Base-by-base conservation (phyloP, 2,797 vertebrate genomes). In the Danio aesculapii region DNA sequence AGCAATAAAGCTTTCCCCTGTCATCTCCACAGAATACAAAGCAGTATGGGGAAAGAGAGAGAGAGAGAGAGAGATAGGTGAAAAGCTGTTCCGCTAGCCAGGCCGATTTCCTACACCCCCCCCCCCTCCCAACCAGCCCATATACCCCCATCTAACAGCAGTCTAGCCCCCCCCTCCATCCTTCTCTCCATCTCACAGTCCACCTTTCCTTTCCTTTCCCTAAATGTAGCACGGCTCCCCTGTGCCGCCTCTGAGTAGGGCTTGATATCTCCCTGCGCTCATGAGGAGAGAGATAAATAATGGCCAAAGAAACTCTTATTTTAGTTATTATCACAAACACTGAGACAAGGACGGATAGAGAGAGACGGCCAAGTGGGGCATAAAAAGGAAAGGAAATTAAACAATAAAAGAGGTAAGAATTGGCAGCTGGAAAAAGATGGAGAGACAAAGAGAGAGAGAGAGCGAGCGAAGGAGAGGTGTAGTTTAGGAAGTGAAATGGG, bases 1-100 rank as follows among this genome's bases (percentile, higher is more conserved):
- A 96, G 95, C 96, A 96, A 96, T 97, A 97, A 97, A 97, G 95
- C 95, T 96, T 97, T 96, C 95, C 95, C 95, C 95, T 97, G 96
- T 96, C 96, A 97, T 96, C 95, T 96, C 95, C 94, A 95, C 95
- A 96, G 96, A 96, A 96, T 96, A 96, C 95, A 94, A 95, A 95
- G 92, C 94, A 95, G 95, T 95, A 50, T 59, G 53, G 78, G 50
- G 82, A 75, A 55, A 62, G 82, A 80, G 81, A 80, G 74, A 77
- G 74, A 58, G 53, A 57, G 80, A 79, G 87, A 90, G 90, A 91
- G 79, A 64, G 85, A 85, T 73, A 82, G 93, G 94, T 94, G 93
- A 94, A 94, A 94, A 94, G 94, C 93, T 94, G 92, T 94, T 93
- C 93, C 93, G 90, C 94, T 93, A 94, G 93, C 94, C 92, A 93